Base-by-base conservation (phyloP, 2,888 invertebrate species). In the Gastracanthus pulcherrimus region DNA sequence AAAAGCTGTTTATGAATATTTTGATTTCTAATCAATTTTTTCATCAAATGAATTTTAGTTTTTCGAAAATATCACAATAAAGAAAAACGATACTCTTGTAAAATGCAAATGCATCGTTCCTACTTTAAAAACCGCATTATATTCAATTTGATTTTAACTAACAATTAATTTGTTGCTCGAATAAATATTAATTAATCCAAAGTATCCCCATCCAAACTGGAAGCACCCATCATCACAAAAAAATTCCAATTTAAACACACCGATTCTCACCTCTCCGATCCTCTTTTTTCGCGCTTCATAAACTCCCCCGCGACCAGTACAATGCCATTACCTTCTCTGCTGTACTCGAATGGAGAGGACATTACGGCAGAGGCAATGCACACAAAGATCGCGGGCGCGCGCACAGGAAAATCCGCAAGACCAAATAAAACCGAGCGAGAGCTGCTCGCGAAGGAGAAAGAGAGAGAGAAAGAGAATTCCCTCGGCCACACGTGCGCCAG, bases 401-500 rank as follows among this genome's bases (percentile, higher is more conserved):
- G 7, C n/a, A 31, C n/a, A 29, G 62, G 34, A 29, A 31, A 31
- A 62, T 34, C n/a, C 34, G 58, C 34, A 34, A 34, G 31, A 34
- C 16, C 31, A 62, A 62, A 34, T 34, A 62, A 62, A 62, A 34
- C 34, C 66, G 38, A 26, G 66, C 11, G 36, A 19, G 34, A 66
- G 38, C 38, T 9, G 6, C 38, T 9, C n/a, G n/a, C 45, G 45
- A 3, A 13, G 45, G 26, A 67, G 13, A 45, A 11, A 64, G n/a
- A n/a, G n/a, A n/a, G 31, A 67, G 16, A 36, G 51, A 26, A 29
- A 11, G 31, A 29, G 64, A 74, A 74, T 64, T 74, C 74, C 31
- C 48, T 41, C 48, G 74, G 29, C 74, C 74, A 74, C 74, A 74
- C 74, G 74, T 74, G 62, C 26, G 74, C 69, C 29, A 16, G 16